A percentile compares a stretch with the other conserved stretches of the same genome.
These are phyloP conservation scores for Artibeus jamaicensis DNA, from an alignment of 2,797 vertebrate genomes.

Conservation along the genomic window DNA sequence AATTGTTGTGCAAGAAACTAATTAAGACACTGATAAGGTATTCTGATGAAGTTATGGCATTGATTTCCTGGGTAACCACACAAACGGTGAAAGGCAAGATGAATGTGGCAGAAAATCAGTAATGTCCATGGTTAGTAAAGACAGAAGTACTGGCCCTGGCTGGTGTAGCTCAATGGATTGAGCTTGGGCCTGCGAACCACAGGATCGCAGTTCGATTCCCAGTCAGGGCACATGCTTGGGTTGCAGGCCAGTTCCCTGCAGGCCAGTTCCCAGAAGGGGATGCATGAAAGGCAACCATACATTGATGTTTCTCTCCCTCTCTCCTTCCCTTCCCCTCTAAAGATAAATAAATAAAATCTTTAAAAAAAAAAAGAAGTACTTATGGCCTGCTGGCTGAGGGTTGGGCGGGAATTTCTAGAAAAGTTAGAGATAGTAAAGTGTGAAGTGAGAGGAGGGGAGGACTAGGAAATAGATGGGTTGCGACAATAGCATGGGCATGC, in stretches of 20 bases:
- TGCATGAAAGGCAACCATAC: too few relatives aligned
- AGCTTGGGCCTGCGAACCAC: too few relatives aligned
- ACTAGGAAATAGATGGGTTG: not conserved
- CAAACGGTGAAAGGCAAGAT: not conserved
- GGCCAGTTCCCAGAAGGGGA: too few relatives aligned
- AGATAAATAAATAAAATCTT: too few relatives aligned
- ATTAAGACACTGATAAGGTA: not conserved
- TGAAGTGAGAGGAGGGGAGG: not conserved
- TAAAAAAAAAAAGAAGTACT: too few relatives aligned
- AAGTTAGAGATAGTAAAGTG: not conserved
- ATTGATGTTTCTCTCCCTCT: too few relatives aligned
- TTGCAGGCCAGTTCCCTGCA: too few relatives aligned
- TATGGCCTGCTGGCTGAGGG: not conserved
- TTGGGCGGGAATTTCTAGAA: not conserved
- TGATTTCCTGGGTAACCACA: not conserved
- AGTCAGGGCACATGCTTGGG: too few relatives aligned
- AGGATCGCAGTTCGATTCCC: too few relatives aligned
- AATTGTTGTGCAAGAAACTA: not conserved
- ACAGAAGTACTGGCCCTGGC: not conserved
- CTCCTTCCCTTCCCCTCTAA: too few relatives aligned
- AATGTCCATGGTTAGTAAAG: not conserved
- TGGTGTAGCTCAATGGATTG: too few relatives aligned
- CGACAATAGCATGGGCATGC: not conserved
- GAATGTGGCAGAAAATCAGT: not conserved
- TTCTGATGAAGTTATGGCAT: not conserved